Percentiles rank a stretch among this genome's conserved stretches.
Conservation (phyloP, 1,140 invertebrate species). For the Tenebrio molitor region DNA sequence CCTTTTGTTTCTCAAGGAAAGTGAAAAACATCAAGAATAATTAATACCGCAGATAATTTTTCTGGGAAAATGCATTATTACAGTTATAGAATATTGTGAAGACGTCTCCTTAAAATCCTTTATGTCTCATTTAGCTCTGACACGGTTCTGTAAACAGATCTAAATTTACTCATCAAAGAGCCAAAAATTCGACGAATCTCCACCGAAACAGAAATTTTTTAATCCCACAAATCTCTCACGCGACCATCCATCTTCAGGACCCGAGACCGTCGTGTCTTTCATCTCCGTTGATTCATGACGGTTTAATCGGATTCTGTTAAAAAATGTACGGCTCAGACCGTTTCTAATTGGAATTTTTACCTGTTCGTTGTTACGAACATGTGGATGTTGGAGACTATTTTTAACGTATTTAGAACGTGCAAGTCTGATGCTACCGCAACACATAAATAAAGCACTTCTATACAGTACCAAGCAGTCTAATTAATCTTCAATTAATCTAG, state of each 20-base stretch:
- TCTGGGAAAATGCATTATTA: neutral
- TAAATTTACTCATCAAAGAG: conserved; percentile 23
- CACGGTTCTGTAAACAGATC: conserved; percentile 1
- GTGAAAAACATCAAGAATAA: too few relatives aligned
- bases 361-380: neutral
- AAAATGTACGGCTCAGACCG: neutral
- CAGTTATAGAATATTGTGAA: neutral
- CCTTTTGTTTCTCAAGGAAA: too few relatives aligned
- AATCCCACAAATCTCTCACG: neutral
- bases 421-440: conserved; percentile 4
- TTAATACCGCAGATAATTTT: too few relatives aligned
- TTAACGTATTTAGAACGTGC: conserved; percentile 12
- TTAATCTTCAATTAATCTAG: too few relatives aligned
- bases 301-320: conserved; percentile 10
- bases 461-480: too few relatives aligned
- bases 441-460: conserved; percentile 14
- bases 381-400: conserved; percentile 24
- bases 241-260: neutral
- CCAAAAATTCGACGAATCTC: conserved; percentile 7
- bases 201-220: neutral
- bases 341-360: conserved; percentile 29
- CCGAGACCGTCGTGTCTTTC: conserved; percentile 1
- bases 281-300: neutral
- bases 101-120: neutral
- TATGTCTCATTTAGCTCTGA: conserved; percentile 8